phyloP scores from a whole-genome alignment of 2,888 invertebrate species.

The Alviniconcha strummeri region DNA sequence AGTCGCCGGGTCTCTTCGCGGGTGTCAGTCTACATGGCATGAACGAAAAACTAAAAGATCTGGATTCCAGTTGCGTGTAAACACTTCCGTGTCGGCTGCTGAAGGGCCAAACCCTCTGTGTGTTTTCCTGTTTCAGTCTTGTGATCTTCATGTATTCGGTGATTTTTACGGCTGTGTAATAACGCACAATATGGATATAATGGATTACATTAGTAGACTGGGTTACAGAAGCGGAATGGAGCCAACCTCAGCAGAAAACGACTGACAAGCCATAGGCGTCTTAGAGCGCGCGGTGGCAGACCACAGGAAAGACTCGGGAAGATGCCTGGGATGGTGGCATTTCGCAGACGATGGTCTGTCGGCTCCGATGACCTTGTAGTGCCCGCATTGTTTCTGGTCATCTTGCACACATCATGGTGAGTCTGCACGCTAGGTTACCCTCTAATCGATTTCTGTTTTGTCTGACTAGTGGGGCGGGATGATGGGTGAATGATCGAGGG shows the following conservation, averaged over 20 bases:
- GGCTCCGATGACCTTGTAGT: slow-evolving; percentile 92
- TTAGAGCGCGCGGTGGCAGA: slow-evolving; percentile 20
- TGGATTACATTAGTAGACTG: neutral
- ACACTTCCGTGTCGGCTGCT: slow-evolving; percentile 35
- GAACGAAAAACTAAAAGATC: neutral
- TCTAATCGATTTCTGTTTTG: too few species aligned
- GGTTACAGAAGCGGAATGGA: neutral
- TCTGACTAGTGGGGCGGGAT: too few species aligned
- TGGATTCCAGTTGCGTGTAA: neutral
- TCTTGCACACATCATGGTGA: slow-evolving; percentile 87
- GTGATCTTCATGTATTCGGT: neutral
- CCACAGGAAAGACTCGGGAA: slow-evolving; percentile 16
- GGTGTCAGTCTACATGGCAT: too few species aligned
- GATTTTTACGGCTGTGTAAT: neutral
- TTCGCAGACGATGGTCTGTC: slow-evolving; percentile 89
- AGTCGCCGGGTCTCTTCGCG: too few species aligned
- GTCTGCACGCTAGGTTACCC: slow-evolving; percentile 53
- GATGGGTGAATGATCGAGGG: too few species aligned
- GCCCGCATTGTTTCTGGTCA: slow-evolving; percentile 85
- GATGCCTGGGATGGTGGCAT: slow-evolving; percentile 91
- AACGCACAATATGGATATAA: neutral
- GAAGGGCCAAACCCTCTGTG: neutral
- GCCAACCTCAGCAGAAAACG: neutral
- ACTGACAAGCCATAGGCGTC: neutral
- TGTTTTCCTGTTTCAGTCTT: neutral